Percentiles rank a stretch among this genome's conserved stretches.
These are phyloP conservation scores for Aphidius ervi DNA, from an alignment of 1,140 invertebrate species.

Conservation along the genomic window DNA sequence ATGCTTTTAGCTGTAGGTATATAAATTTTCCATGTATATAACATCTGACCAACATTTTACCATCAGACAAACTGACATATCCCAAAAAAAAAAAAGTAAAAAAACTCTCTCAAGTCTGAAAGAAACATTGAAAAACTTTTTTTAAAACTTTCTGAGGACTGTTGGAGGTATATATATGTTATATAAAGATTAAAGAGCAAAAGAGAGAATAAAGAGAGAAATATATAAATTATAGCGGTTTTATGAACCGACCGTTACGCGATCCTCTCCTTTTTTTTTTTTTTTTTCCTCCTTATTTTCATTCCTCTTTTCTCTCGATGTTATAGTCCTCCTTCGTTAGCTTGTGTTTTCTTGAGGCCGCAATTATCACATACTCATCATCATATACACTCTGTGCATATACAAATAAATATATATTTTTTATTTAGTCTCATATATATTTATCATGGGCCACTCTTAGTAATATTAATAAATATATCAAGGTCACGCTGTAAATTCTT, in stretches of 20 bases:
- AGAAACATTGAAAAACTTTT: neutral
- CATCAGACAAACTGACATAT: too few species aligned
- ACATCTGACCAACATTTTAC: too few species aligned
- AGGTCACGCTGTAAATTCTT: neutral
- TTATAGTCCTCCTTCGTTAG: too few species aligned
- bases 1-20: too few species aligned
- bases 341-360: neutral
- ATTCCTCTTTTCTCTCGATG: neutral
- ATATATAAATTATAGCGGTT: slow-evolving; percentile 11
- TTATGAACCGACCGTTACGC: slow-evolving; percentile 16
- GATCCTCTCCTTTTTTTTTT: slow-evolving; percentile 5
- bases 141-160: neutral
- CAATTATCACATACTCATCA: slow-evolving; percentile 12
- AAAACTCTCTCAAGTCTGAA: too few species aligned
- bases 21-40: too few species aligned
- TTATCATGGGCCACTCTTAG: neutral
- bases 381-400: slow-evolving; percentile 9
- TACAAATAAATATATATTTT: slow-evolving; percentile 10
- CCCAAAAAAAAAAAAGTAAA: too few species aligned
- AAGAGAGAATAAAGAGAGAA: too few species aligned
- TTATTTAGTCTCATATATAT: slow-evolving; percentile 6
- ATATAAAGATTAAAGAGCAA: too few species aligned
- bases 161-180: too few species aligned
- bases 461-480: neutral
- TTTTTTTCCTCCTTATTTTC: slow-evolving; percentile 10